Base-by-base conservation (phyloP, 2,113 vertebrate genomes). In the Otocyon megalotis region DNA sequence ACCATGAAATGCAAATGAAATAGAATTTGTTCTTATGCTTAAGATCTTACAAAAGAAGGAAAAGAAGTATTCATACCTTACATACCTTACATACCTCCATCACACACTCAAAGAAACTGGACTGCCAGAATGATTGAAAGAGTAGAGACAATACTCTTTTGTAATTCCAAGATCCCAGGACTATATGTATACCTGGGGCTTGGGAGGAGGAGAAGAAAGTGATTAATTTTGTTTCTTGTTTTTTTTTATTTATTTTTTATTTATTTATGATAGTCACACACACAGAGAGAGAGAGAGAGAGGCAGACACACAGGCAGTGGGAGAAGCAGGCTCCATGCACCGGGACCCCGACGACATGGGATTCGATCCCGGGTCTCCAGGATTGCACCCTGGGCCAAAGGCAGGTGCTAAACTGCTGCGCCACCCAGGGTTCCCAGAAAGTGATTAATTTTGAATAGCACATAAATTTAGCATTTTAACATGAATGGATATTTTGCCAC, bases 401-500 rank as follows among this genome's bases (percentile, higher is more conserved):
- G n/a, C n/a, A n/a, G n/a, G n/a, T n/a, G n/a, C n/a, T n/a, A n/a
- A n/a, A n/a, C n/a, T n/a, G n/a, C n/a, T n/a, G n/a, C n/a, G n/a
- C n/a, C n/a, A n/a, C n/a, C n/a, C n/a, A n/a, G n/a, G n/a, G n/a
- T 37, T 37, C 37, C 4, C 37, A 37, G 4, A 16, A 6, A 94
- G 28, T 8, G 8, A 30, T 67, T 83, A 35, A 81, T 86, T 96
- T 86, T 85, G 79, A 94, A 35, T n/a, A 87, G n/a, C 16, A 74
- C 35, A 86, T 92, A 54, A 69, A 86, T 60, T 50, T 96, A n/a
- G 13, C 22, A 74, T 93, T 79, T 94, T 60, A 77, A 93, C 92
- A 12, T 69, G 15, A 5, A 37, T 88, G 12, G 24, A 28, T 93
- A 35, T 91, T 85, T 95, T 96, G 84, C 37, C 48, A 86, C 32